A percentile compares a stretch with the other conserved stretches of the same genome.
Conservation (phyloP, 1,140 invertebrate species). For the Drosophila saltans region DNA sequence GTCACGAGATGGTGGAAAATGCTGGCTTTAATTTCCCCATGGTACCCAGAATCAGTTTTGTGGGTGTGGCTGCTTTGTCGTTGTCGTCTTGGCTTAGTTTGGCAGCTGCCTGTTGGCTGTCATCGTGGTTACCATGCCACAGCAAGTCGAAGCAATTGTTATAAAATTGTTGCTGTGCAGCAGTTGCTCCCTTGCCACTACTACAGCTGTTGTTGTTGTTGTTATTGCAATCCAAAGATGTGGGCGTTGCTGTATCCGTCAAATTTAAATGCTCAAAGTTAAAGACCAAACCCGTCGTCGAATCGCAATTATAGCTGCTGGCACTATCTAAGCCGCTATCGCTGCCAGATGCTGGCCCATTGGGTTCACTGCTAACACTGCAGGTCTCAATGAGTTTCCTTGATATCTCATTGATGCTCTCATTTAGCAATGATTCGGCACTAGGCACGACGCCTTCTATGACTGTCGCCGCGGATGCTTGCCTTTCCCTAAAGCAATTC, state of each 20-base stretch:
- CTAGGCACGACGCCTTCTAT: constrained; percentile 12
- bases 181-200: constrained; percentile 30
- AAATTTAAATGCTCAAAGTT: constrained; percentile 81
- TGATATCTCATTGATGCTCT: constrained; percentile 81
- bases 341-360: constrained; percentile 54
- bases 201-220: constrained; percentile 41
- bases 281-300: constrained; percentile 72
- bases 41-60: constrained; percentile 68
- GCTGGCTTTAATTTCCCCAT: constrained; percentile 75
- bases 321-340: constrained; percentile 79
- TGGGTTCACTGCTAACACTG: constrained; percentile 43
- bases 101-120: constrained; percentile 69
- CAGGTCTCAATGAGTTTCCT: constrained; percentile 77
- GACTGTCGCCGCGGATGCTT: constrained; percentile 17
- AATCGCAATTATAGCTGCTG: constrained; percentile 60
- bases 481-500: constrained; percentile 53
- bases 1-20: constrained; percentile 78
- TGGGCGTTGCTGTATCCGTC: constrained; percentile 71
- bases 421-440: constrained; percentile 68
- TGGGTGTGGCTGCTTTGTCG: constrained; percentile 59
- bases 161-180: constrained; percentile 63
- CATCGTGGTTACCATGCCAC: constrained; percentile 63
- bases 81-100: constrained; percentile 56
- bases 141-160: constrained; percentile 78
- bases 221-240: constrained; percentile 71